Evolutionary conservation across 2,797 vertebrate genomes (phyloP).

Genomic region (Toxotes lorentzi): DNA sequence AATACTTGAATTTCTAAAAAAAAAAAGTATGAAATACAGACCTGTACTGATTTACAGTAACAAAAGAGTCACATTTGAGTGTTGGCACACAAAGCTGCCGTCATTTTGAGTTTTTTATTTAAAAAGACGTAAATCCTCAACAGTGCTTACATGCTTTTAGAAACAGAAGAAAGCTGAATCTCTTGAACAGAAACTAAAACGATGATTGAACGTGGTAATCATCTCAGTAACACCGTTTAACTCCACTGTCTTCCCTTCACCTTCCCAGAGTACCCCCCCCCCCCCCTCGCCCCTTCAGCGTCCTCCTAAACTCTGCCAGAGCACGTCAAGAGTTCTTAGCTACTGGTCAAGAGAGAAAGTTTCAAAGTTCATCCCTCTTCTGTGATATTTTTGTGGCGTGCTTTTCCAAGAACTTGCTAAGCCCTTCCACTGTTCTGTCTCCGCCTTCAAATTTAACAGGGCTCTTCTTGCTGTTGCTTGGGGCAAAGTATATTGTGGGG

Average conservation of each 20-base stretch:
- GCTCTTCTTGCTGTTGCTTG: slow-evolving; percentile 90
- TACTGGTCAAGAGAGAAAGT: slow-evolving; percentile 22
- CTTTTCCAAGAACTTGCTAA: slow-evolving; percentile 94
- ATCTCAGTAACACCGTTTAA: slow-evolving; percentile 75
- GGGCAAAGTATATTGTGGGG: slow-evolving; percentile 97
- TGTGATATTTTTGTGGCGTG: slow-evolving; percentile 88
- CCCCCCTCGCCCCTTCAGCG: slow-evolving; percentile 32
- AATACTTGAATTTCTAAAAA: slow-evolving; percentile 17
- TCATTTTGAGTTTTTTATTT: slow-evolving; percentile 85
- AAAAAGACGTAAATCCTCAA: slow-evolving; percentile 79
- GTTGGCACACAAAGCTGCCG: slow-evolving; percentile 33
- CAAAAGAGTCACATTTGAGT: slow-evolving; percentile 28
- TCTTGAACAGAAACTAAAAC: slow-evolving; percentile 78
- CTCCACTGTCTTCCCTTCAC: slow-evolving; percentile 48
- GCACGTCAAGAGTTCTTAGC: slow-evolving; percentile 72
- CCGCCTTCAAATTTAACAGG: slow-evolving; percentile 92
- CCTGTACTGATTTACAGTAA: background rate
- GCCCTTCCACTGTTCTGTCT: slow-evolving; percentile 91
- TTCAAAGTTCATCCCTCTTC: slow-evolving; percentile 92
- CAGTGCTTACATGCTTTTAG: slow-evolving; percentile 84
- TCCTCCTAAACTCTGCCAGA: slow-evolving; percentile 51
- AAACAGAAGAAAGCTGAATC: slow-evolving; percentile 78
- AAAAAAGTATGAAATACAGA: background rate
- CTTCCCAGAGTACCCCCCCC: slow-evolving; percentile 43
- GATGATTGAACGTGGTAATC: slow-evolving; percentile 60